phyloP scores from a whole-genome alignment of 2,113 vertebrate species.

The Corythoichthys intestinalis region DNA sequence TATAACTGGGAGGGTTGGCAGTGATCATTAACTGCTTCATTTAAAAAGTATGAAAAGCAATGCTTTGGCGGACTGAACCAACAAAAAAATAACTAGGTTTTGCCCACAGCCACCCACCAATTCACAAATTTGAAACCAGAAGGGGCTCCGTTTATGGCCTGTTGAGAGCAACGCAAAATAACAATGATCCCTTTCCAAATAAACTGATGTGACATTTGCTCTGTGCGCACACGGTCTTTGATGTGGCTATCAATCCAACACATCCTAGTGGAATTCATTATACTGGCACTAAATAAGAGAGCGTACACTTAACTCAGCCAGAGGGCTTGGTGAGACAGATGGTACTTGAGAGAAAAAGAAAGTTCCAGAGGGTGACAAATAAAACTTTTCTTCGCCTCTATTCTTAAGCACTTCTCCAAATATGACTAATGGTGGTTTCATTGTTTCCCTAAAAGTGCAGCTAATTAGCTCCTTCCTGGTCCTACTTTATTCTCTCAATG shows the following conservation, averaged over 20 bases:
- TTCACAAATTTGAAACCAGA: neutral
- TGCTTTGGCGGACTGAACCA: neutral
- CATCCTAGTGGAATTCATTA: neutral
- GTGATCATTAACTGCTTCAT: no score
- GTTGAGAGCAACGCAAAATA: neutral
- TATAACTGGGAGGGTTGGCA: no score
- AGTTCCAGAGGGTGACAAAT: constrained; percentile 1
- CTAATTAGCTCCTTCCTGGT: constrained; percentile 48
- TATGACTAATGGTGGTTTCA: neutral
- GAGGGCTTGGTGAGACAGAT: neutral
- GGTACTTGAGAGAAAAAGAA: neutral
- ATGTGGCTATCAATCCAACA: neutral
- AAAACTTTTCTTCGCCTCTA: neutral
- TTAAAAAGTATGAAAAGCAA: no score
- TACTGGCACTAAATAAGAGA: neutral
- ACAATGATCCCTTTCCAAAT: neutral
- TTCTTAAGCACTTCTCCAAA: neutral
- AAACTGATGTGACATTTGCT: neutral
- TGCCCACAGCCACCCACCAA: neutral
- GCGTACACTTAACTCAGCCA: neutral
- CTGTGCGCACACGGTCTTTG: neutral
- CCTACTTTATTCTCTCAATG: constrained; percentile 39
- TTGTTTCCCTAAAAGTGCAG: constrained; percentile 17
- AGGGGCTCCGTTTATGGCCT: neutral
- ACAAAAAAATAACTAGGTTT: neutral